phyloP scores from a whole-genome alignment of 2,113 vertebrate genomes.

The Pseudonaja textilis region DNA sequence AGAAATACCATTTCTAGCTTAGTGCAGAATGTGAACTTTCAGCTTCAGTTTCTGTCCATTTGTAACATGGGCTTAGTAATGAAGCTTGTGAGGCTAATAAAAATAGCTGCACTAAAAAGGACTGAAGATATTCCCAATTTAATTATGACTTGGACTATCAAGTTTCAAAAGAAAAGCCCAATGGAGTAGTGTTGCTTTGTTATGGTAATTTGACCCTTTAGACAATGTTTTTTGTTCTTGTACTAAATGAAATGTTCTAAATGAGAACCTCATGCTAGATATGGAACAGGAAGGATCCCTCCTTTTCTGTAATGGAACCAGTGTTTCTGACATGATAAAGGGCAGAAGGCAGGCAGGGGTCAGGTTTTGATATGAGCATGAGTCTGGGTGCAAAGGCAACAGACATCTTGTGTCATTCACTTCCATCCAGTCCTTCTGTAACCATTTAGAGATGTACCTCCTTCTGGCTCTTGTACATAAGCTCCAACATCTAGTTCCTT shows the following conservation, averaged over 20 bases:
- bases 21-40: neutral
- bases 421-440: neutral
- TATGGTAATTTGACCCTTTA: neutral
- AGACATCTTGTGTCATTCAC: neutral
- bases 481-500: neutral
- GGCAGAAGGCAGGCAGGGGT: neutral
- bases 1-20: neutral
- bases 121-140: neutral
- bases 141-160: neutral
- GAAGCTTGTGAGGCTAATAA: neutral
- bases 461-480: neutral
- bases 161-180: no score
- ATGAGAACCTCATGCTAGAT: neutral
- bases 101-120: neutral
- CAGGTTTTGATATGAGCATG: neutral
- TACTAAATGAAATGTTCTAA: neutral
- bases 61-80: neutral
- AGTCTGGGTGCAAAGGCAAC: neutral
- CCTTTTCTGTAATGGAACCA: neutral
- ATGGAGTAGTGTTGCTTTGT: neutral
- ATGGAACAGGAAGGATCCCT: slow-evolving; percentile 14
- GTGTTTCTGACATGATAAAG: neutral
- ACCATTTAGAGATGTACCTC: neutral
- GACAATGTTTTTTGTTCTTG: neutral
- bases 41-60: neutral